Conservation (phyloP, 1,140 invertebrate species). For the Danaus melanippus region DNA sequence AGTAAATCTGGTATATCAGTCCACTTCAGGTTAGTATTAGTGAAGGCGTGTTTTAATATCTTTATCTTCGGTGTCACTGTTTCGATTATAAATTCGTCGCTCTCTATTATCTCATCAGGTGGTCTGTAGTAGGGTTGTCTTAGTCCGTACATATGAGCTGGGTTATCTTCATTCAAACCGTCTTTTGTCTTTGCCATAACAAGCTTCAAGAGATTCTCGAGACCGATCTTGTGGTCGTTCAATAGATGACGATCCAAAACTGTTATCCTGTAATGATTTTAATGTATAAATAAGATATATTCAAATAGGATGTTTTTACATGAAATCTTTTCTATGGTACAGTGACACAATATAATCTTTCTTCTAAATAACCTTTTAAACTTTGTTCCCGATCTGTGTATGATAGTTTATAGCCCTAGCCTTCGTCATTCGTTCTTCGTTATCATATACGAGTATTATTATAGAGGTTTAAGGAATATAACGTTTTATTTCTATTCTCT, state of each 20-base stretch:
- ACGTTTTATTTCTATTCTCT: no score
- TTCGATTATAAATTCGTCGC: slow-evolving; percentile 52
- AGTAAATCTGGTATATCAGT: slow-evolving; percentile 36
- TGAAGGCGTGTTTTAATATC: slow-evolving; percentile 43
- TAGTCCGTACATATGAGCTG: slow-evolving; percentile 23
- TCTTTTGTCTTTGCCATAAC: slow-evolving; percentile 59
- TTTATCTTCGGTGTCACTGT: slow-evolving; percentile 51
- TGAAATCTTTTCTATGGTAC: no score
- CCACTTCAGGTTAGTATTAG: slow-evolving; percentile 47
- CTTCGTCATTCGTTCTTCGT: no score
- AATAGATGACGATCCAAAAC: slow-evolving; percentile 53
- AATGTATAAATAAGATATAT: not conserved
- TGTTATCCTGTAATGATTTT: slow-evolving; percentile 44
- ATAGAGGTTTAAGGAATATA: no score
- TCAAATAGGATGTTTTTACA: not conserved
- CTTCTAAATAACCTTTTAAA: no score
- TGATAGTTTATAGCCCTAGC: no score
- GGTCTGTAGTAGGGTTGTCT: slow-evolving; percentile 50
- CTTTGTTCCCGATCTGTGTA: no score
- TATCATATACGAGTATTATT: no score
- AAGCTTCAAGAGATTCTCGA: slow-evolving; percentile 52
- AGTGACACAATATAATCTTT: no score
- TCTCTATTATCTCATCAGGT: slow-evolving; percentile 37
- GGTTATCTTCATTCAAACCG: slow-evolving; percentile 31
- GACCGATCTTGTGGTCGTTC: slow-evolving; percentile 53